These are phyloP conservation scores for Julus scanicus DNA, from an alignment of 2,888 invertebrate genomes.

Conservation along the genomic window DNA sequence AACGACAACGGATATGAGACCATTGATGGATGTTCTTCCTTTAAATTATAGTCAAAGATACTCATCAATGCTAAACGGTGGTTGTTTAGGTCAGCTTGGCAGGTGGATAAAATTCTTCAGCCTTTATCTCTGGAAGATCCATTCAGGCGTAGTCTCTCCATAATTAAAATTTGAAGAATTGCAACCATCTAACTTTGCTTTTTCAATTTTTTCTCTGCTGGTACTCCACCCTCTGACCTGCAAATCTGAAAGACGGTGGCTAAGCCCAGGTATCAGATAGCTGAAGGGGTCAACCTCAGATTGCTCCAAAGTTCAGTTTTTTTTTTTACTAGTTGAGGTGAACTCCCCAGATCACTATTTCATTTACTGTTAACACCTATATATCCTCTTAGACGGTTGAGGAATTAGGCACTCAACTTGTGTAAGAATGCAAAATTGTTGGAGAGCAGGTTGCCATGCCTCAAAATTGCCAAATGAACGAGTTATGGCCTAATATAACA, in stretches of 20 bases:
- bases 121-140: background rate
- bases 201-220: background rate
- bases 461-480: background rate
- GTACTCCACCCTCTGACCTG: conserved; percentile 28
- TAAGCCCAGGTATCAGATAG: conserved; percentile 15
- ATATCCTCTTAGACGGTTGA: background rate
- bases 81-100: background rate
- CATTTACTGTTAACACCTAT: background rate
- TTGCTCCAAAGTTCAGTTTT: background rate
- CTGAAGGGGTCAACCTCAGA: background rate
- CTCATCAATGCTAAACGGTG: background rate
- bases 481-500: background rate
- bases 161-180: conserved; percentile 12
- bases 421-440: background rate
- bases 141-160: background rate
- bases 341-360: conserved; percentile 28
- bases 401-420: background rate
- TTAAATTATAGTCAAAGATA: background rate
- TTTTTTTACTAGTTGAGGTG: background rate
- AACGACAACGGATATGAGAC: too few species aligned
- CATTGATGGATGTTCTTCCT: too few species aligned
- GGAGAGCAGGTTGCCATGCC: background rate
- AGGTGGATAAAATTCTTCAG: background rate
- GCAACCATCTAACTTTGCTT: background rate
- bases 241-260: background rate